A percentile compares a stretch with the other conserved stretches of the same genome.
Conservation (phyloP, 2,113 vertebrate genomes). For the Trichechus manatus region DNA sequence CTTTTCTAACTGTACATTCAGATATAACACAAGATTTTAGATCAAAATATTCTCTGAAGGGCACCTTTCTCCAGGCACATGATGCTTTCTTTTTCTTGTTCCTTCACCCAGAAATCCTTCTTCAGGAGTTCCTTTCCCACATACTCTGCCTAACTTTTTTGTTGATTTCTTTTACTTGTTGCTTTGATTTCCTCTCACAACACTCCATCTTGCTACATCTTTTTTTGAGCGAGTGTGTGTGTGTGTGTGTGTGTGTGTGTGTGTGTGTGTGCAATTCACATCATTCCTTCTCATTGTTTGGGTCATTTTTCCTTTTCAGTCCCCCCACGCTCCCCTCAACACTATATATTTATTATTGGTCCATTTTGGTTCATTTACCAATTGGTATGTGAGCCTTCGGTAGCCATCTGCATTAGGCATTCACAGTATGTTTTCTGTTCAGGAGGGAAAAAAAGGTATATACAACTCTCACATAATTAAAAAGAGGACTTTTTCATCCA, state of each 20-base stretch:
- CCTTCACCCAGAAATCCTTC: neutral
- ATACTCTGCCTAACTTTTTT: neutral
- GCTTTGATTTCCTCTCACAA: neutral
- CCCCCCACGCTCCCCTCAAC: too few species aligned
- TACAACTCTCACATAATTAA: neutral
- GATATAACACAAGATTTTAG: neutral
- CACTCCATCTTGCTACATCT: neutral
- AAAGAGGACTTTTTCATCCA: neutral
- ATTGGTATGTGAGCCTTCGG: neutral
- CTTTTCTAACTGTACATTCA: neutral
- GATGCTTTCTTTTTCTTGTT: neutral
- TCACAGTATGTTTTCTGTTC: neutral
- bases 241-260: neutral
- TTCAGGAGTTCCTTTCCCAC: neutral
- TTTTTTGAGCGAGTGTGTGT: neutral
- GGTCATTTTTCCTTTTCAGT: neutral
- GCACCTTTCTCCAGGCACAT: fast-evolving
- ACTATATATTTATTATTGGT: neutral
- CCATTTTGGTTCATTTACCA: neutral
- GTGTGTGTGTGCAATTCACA: neutral
- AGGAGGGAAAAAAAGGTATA: neutral
- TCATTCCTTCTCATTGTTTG: neutral
- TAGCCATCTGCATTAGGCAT: neutral
- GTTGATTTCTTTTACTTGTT: neutral
- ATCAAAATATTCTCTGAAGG: neutral